Evolutionary conservation across 1,140 invertebrate genomes (phyloP).

Genomic region (Drosophila arizonae): DNA sequence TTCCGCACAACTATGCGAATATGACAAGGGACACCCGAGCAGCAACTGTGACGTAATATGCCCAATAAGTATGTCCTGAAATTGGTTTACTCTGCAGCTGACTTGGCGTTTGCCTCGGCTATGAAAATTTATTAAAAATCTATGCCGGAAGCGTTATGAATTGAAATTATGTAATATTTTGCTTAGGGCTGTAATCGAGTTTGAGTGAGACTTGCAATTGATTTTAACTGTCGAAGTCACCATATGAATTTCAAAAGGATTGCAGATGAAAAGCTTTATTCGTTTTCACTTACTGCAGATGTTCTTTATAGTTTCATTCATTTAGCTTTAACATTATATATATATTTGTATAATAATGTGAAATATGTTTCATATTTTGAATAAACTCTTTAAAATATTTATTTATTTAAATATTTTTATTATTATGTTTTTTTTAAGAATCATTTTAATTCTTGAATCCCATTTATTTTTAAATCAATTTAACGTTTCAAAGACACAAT

Average conservation of each 20-base stretch:
- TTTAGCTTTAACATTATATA: too few relatives aligned
- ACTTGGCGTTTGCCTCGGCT: conserved; percentile 1
- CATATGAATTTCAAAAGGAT: not conserved
- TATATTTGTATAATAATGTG: too few relatives aligned
- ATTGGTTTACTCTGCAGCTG: conserved; percentile 33
- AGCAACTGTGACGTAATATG: conserved; percentile 76
- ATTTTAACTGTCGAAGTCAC: not conserved
- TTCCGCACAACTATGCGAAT: not conserved
- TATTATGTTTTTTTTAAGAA: too few relatives aligned
- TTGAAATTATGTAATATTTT: conserved; percentile 12
- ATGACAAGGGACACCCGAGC: conserved; percentile 16
- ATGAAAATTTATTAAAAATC: conserved; percentile 73
- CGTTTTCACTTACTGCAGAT: not conserved
- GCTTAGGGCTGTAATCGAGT: not conserved
- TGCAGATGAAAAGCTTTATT: not conserved
- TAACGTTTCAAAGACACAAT: too few relatives aligned
- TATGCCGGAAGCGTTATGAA: conserved; percentile 57
- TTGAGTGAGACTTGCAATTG: not conserved
- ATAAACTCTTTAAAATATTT: too few relatives aligned
- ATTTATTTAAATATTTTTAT: too few relatives aligned
- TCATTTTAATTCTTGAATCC: too few relatives aligned
- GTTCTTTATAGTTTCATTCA: too few relatives aligned
- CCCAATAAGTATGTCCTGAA: conserved; percentile 54
- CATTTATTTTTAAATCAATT: too few relatives aligned
- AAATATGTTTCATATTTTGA: too few relatives aligned